phyloP scores from a whole-genome alignment of 2,888 invertebrate genomes.

The Eremobia ochroleuca region DNA sequence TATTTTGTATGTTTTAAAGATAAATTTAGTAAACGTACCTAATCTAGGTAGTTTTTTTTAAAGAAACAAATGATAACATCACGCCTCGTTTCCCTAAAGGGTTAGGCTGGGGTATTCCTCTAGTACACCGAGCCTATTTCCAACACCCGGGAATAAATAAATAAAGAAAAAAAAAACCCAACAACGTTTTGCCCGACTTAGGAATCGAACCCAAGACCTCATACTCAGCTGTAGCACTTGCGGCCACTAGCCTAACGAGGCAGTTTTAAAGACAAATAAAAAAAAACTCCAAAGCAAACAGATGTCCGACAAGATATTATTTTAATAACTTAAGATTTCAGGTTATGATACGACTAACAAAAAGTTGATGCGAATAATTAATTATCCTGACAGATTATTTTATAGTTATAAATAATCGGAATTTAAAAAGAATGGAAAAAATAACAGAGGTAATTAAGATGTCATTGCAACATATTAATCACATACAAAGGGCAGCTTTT shows the following conservation, averaged over 20 bases:
- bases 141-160: too few relatives aligned
- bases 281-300: neutral
- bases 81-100: neutral
- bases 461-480: neutral
- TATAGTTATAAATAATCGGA: neutral
- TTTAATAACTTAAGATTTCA: neutral
- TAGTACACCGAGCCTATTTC: neutral
- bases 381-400: slow-evolving; percentile 3
- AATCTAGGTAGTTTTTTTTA: too few relatives aligned
- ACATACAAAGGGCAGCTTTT: too few relatives aligned
- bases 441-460: neutral
- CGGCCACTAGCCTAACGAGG: neutral
- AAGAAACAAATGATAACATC: neutral
- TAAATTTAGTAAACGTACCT: too few relatives aligned
- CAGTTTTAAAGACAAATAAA: neutral
- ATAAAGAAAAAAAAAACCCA: too few relatives aligned
- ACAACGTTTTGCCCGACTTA: neutral
- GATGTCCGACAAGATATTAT: neutral
- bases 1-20: neutral
- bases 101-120: neutral
- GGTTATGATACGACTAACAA: slow-evolving; percentile 1
- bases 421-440: slow-evolving; percentile 3
- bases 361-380: slow-evolving; percentile 12
- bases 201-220: neutral
- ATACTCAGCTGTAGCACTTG: neutral